Conservation (phyloP, 2,888 invertebrate genomes). For the Protula sp. region DNA sequence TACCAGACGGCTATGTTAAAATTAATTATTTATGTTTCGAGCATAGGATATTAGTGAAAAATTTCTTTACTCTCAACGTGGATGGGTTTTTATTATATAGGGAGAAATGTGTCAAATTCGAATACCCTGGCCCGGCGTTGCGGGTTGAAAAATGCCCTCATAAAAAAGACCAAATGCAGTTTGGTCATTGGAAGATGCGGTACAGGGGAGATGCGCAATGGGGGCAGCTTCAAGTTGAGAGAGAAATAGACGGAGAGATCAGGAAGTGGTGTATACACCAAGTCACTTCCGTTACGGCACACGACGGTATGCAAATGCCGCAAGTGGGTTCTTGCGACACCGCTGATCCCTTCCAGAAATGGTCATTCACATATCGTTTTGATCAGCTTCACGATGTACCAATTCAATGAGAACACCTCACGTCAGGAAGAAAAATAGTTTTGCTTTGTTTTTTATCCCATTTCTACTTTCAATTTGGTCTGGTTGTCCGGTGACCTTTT, state of each 20-base stretch:
- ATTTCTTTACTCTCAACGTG: conserved; percentile 16
- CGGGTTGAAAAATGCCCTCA: conserved; percentile 9
- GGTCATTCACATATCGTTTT: conserved; percentile 24
- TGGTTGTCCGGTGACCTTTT: too few relatives aligned
- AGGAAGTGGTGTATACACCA: conserved; percentile 12
- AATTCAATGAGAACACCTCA: too few relatives aligned
- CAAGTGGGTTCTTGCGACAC: conserved; percentile 17
- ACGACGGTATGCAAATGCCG: conserved; percentile 23
- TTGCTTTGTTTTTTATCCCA: too few relatives aligned
- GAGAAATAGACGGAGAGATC: background rate
- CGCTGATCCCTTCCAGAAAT: conserved; percentile 16
- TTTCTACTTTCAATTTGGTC: too few relatives aligned
- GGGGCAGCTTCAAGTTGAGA: conserved; percentile 9
- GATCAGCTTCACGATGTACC: too few relatives aligned
- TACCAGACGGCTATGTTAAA: conserved; percentile 13
- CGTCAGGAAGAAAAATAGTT: too few relatives aligned
- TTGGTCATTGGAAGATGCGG: conserved; percentile 9
- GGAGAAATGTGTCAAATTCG: conserved; percentile 17
- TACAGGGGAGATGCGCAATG: conserved; percentile 5
- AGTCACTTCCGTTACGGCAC: conserved; percentile 17
- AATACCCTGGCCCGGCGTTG: conserved; percentile 7
- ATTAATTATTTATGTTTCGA: conserved; percentile 16
- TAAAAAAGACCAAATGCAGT: background rate
- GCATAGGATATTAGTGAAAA: conserved; percentile 15
- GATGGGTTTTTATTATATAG: conserved; percentile 14